Percentiles rank a stretch among this genome's conserved stretches.
phyloP scores from a whole-genome alignment of 1,140 invertebrate species.

The Panagrolaimus sp. region DNA sequence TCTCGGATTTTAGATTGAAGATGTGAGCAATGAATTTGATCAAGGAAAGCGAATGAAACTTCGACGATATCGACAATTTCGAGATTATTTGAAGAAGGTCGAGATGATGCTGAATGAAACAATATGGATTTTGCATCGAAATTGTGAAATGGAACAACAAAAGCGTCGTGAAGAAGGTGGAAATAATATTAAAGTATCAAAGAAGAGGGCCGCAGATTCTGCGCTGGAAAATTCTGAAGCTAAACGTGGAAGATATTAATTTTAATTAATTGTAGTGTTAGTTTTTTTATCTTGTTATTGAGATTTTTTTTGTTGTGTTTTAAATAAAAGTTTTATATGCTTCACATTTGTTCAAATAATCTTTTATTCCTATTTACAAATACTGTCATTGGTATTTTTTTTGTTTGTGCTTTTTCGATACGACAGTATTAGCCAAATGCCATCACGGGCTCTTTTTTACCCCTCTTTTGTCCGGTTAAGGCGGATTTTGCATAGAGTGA shows the following conservation, averaged over 20 bases:
- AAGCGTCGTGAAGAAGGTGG: not conserved
- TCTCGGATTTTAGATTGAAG: not conserved
- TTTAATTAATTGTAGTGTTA: not conserved
- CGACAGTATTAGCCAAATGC: too few species aligned
- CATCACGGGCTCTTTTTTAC: too few species aligned
- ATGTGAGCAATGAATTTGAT: conserved; percentile 3
- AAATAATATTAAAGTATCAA: not conserved
- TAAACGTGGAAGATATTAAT: not conserved
- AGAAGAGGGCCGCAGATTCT: not conserved
- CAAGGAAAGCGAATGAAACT: not conserved
- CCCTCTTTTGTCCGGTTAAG: too few species aligned
- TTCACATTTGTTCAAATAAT: too few species aligned
- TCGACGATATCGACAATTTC: not conserved
- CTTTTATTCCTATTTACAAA: too few species aligned
- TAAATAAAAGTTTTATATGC: too few species aligned
- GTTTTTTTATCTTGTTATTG: too few species aligned
- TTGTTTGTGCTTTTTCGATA: too few species aligned
- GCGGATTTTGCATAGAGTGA: too few species aligned
- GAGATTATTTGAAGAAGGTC: conserved; percentile 10
- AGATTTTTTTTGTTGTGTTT: too few species aligned
- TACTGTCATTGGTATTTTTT: too few species aligned
- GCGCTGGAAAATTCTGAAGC: not conserved
- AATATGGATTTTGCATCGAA: conserved; percentile 14
- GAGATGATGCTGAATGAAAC: conserved; percentile 11
- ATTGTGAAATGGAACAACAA: conserved; percentile 13